Conservation (phyloP, 2,113 vertebrate genomes). For the Garra rufa region DNA sequence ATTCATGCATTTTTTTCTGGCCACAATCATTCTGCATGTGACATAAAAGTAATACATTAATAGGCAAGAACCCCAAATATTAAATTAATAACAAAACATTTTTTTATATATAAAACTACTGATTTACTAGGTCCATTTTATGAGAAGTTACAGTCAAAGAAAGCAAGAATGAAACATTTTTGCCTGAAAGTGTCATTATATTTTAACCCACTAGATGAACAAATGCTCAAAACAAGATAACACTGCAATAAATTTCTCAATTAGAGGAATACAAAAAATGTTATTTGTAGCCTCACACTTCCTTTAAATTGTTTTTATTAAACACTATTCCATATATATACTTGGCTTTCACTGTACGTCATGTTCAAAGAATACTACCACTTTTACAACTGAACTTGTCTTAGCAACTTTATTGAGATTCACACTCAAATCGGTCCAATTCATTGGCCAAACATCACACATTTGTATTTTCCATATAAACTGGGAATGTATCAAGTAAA, state of each 20-base stretch:
- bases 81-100: not conserved
- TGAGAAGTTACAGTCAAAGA: not conserved
- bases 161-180: not conserved
- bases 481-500: conserved; percentile 99
- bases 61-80: not conserved
- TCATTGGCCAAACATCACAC: conserved; percentile 96
- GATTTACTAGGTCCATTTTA: not conserved
- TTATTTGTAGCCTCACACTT: not conserved
- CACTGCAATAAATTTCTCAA: not conserved
- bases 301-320: not conserved
- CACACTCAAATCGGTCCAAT: conserved; percentile 74
- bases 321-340: not conserved
- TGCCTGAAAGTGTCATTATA: not conserved
- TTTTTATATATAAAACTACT: not conserved
- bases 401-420: conserved; percentile 53
- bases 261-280: not conserved
- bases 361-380: conserved; percentile 19
- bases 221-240: not conserved
- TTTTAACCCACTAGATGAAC: not conserved
- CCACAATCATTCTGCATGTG: not conserved
- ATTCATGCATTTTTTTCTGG: not conserved
- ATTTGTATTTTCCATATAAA: conserved; percentile 85
- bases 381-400: conserved; percentile 40
- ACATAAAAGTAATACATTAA: not conserved
- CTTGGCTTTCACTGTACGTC: not conserved